These are phyloP conservation scores for Heliconius hermathena DNA, from an alignment of 1,140 invertebrate genomes.

Conservation along the genomic window DNA sequence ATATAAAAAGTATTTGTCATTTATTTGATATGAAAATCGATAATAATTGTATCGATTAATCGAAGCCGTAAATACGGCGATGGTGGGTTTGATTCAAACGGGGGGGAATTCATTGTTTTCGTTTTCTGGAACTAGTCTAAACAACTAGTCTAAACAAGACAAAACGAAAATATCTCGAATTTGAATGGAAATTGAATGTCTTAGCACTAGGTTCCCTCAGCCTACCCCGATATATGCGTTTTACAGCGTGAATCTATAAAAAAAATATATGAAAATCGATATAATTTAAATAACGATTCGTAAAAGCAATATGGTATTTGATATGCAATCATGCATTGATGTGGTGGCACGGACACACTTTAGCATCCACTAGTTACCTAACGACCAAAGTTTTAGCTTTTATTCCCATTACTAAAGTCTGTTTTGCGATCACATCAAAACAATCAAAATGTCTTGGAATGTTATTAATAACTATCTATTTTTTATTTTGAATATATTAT, in stretches of 20 bases:
- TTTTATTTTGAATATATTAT: not conserved
- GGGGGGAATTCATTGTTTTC: too few relatives aligned
- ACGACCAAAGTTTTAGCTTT: slow-evolving; percentile 40
- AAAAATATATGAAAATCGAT: not conserved
- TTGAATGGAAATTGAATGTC: too few relatives aligned
- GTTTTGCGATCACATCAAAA: slow-evolving; percentile 36
- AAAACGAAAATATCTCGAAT: too few relatives aligned
- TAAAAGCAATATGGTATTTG: slow-evolving; percentile 11
- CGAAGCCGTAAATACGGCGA: too few relatives aligned
- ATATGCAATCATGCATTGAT: slow-evolving; percentile 12
- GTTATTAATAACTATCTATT: slow-evolving; percentile 14
- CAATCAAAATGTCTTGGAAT: not conserved
- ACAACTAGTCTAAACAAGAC: too few relatives aligned
- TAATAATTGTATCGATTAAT: not conserved
- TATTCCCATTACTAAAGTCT: slow-evolving; percentile 40
- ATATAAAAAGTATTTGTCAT: not conserved
- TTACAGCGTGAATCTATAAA: too few relatives aligned
- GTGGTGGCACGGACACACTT: slow-evolving; percentile 37
- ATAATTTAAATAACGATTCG: not conserved
- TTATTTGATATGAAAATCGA: slow-evolving; percentile 1
- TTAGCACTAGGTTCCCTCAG: too few relatives aligned
- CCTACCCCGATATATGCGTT: too few relatives aligned
- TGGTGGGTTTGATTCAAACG: too few relatives aligned
- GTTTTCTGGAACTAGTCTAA: too few relatives aligned
- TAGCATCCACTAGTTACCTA: slow-evolving; percentile 40